Base-by-base conservation (phyloP, 2,888 invertebrate species). In the Suillia variegata region DNA sequence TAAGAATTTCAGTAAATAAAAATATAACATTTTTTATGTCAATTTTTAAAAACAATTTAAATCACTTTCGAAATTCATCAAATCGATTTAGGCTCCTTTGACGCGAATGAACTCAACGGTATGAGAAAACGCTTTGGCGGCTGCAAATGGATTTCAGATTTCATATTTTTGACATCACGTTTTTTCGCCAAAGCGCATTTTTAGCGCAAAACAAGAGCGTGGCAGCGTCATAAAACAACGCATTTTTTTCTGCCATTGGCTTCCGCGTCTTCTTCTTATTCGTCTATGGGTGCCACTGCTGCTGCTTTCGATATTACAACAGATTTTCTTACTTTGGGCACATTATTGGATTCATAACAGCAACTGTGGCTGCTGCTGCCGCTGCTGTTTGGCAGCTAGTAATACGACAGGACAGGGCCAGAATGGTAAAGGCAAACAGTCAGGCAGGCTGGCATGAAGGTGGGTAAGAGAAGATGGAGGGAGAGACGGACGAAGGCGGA, bases 141-240 rank as follows among this genome's bases (percentile, higher is more conserved):
- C 6, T 12, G 31, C 31, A 31, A 31, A 31, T 31, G 31, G 31
- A 31, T 31, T n/a, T n/a, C n/a, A n/a, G n/a, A n/a, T 26, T 38
- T 38, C 42, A 50, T 45, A 54, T 54, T 38, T 50, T 33, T 55
- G 47, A 47, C 51, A 34, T 51, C 59, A 59, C 59, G 59, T 59
- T 59, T 48, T 18, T 51, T 26, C 51, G 55, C 55, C 55, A 10
- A 31, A 59, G 15, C 55, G 31, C 52, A 55, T 45, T 38, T 38
- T 59, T n/a, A n/a, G 22, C 54, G 31, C 42, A 38, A 20, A 6
- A 5, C 45, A 20, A 3, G n/a, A 38, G n/a, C n/a, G 12, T 38
- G 38, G 45, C 45, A 3, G 20, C 5, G 45, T 20, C 17, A 13
- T 20, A 45, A 45, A 45, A 18, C 20, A n/a, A 8, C 45, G 45